phyloP scores from a whole-genome alignment of 2,797 vertebrate genomes.

The Xenopus petersii region DNA sequence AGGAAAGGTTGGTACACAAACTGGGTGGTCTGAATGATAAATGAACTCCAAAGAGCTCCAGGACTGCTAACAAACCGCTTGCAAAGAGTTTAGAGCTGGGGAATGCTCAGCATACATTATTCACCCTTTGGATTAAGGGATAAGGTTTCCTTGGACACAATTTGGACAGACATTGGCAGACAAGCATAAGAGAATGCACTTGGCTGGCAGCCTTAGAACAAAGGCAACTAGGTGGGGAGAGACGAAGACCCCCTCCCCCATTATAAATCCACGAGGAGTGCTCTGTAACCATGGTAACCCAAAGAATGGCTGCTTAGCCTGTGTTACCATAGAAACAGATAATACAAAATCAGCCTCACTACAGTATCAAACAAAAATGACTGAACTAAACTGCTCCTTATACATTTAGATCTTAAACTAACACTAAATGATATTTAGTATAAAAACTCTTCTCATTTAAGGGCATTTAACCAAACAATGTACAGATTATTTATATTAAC shows the following conservation, averaged over 20 bases:
- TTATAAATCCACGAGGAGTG: slow-evolving; percentile 35
- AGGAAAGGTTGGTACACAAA: background rate
- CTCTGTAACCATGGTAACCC: slow-evolving; percentile 75
- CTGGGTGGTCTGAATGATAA: background rate
- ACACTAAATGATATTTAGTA: no score
- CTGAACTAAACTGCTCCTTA: background rate
- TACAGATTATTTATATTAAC: no score
- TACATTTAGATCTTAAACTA: no score
- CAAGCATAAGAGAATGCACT: slow-evolving; percentile 6
- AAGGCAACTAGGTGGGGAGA: slow-evolving; percentile 8
- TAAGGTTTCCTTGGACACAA: slow-evolving; percentile 10
- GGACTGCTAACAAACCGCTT: background rate
- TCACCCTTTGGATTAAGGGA: slow-evolving; percentile 9
- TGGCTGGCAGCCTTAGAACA: slow-evolving; percentile 32
- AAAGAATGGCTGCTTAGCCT: slow-evolving; percentile 65
- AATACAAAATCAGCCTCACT: slow-evolving; percentile 54
- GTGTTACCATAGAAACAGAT: slow-evolving; percentile 70
- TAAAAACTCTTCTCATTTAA: no score
- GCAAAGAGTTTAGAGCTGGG: background rate
- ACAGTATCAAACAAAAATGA: slow-evolving; percentile 20
- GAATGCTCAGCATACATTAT: background rate
- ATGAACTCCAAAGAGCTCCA: background rate
- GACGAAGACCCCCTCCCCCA: slow-evolving; percentile 17
- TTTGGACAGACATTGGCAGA: slow-evolving; percentile 18
- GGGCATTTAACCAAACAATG: no score